phyloP scores from a whole-genome alignment of 2,797 vertebrate species.

The Sebastes steindachneri region DNA sequence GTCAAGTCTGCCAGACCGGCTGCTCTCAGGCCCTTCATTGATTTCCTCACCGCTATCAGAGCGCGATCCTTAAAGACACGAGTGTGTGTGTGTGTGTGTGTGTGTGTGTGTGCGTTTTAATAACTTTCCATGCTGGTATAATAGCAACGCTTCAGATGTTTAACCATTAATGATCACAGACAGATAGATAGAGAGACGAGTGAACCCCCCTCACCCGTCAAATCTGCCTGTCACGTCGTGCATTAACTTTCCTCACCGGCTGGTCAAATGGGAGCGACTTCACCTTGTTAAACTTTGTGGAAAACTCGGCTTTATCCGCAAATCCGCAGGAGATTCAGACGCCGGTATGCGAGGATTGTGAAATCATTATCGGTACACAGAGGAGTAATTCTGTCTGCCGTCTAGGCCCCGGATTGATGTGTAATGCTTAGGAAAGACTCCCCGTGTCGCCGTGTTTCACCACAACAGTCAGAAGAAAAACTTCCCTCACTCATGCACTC shows the following conservation, averaged over 20 bases:
- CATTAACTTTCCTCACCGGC: not conserved
- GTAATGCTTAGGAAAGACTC: slow-evolving; percentile 60
- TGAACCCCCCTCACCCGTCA: slow-evolving; percentile 50
- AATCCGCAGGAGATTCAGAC: slow-evolving; percentile 64
- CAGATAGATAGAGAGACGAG: slow-evolving; percentile 71
- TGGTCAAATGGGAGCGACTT: slow-evolving; percentile 38
- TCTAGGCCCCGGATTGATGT: slow-evolving; percentile 63
- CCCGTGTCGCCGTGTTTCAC: slow-evolving; percentile 38
- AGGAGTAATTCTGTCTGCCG: slow-evolving; percentile 58
- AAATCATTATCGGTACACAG: slow-evolving; percentile 55
- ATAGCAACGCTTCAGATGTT: slow-evolving; percentile 77
- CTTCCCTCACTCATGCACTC: slow-evolving; percentile 45
- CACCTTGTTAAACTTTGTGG: slow-evolving; percentile 69
- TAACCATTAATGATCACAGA: slow-evolving; percentile 77
- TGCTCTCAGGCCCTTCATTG: slow-evolving; percentile 84
- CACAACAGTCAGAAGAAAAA: slow-evolving; percentile 56
- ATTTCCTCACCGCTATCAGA: slow-evolving; percentile 81
- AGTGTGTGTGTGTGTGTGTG: slow-evolving; percentile 16
- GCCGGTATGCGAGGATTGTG: slow-evolving; percentile 57
- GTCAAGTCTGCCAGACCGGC: slow-evolving; percentile 87
- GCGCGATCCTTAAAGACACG: slow-evolving; percentile 72
- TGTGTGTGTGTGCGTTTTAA: slow-evolving; percentile 68
- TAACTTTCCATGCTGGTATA: slow-evolving; percentile 79
- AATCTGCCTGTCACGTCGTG: slow-evolving; percentile 38
- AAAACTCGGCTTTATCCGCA: slow-evolving; percentile 54